phyloP scores from a whole-genome alignment of 2,797 vertebrate species.

The Argya squamiceps region DNA sequence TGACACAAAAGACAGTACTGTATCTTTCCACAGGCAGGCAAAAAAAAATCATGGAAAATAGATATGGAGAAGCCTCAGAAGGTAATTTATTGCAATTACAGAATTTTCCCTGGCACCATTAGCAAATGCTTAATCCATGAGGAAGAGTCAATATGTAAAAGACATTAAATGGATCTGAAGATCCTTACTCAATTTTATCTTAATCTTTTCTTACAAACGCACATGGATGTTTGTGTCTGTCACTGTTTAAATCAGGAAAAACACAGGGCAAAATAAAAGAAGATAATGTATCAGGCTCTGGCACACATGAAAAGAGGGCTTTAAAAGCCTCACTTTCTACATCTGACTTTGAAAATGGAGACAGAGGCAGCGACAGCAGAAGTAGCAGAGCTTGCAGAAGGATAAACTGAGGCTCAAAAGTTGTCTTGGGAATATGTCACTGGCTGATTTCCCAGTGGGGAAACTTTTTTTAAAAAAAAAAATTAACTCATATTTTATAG shows the following conservation, averaged over 20 bases:
- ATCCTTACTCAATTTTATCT: constrained; percentile 3
- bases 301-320: neutral
- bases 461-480: neutral
- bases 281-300: neutral
- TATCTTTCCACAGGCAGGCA: neutral
- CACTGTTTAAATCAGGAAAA: neutral
- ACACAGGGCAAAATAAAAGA: constrained; percentile 4
- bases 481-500: neutral
- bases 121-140: neutral
- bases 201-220: neutral
- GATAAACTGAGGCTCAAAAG: neutral
- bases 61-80: constrained; percentile 28
- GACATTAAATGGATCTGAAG: constrained; percentile 12
- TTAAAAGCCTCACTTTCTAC: neutral
- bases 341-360: constrained; percentile 6
- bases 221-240: neutral
- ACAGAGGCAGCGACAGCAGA: constrained; percentile 19
- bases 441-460: neutral
- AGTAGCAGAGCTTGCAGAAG: constrained; percentile 21
- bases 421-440: neutral
- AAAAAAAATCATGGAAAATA: neutral
- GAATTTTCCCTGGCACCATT: constrained; percentile 11
- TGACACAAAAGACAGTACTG: neutral
- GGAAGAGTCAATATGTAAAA: constrained; percentile 9
- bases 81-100: constrained; percentile 24